Percentiles rank a stretch among this genome's conserved stretches.
Evolutionary conservation across 2,797 vertebrate species (phyloP).

Genomic region (Serranus cabrilla): DNA sequence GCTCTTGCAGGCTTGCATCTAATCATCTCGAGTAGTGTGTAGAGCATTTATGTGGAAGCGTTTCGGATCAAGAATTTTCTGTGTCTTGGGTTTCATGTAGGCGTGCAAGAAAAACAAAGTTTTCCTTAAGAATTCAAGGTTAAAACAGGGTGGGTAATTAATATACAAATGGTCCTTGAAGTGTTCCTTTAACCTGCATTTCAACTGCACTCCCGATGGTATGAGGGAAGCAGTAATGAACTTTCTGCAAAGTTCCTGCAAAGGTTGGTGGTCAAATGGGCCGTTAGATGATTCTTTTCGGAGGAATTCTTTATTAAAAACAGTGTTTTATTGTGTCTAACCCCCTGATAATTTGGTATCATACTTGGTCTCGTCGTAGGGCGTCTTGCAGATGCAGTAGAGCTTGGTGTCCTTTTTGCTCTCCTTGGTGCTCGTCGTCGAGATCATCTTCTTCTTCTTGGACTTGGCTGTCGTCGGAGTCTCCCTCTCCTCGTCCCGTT

Average conservation of each 20-base stretch:
- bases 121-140: too few relatives aligned
- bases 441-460: constrained; percentile 98
- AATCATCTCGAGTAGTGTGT: too few relatives aligned
- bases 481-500: constrained; percentile 92
- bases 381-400: constrained; percentile 98
- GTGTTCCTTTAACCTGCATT: too few relatives aligned
- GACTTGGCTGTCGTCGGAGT: constrained; percentile 84
- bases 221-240: neutral
- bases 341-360: constrained; percentile 53
- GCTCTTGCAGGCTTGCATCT: too few relatives aligned
- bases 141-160: too few relatives aligned
- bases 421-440: constrained; percentile 94
- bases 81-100: too few relatives aligned
- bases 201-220: too few relatives aligned
- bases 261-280: neutral
- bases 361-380: constrained; percentile 98
- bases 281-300: neutral
- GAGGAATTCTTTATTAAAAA: neutral
- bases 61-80: too few relatives aligned
- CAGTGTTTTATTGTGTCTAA: neutral
- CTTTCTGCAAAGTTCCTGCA: constrained; percentile 6
- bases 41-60: too few relatives aligned
- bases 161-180: too few relatives aligned
- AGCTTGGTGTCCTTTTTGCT: constrained; percentile 96
- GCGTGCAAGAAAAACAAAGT: too few relatives aligned